Evolutionary conservation across 2,797 vertebrate genomes (phyloP).

Genomic region (Scomberomorus guttatus): DNA sequence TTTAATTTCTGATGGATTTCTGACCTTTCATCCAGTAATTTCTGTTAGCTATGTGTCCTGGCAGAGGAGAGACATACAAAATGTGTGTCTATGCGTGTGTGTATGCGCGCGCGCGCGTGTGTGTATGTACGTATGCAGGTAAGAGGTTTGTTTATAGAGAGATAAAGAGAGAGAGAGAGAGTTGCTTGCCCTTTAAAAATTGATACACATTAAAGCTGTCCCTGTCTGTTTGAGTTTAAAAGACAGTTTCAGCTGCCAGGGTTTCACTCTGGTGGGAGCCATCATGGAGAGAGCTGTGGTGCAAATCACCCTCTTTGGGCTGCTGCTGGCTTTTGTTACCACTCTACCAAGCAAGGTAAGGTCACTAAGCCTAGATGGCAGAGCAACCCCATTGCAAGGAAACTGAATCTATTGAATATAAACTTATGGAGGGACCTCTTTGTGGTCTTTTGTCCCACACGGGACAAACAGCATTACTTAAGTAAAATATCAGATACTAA

Average conservation of each 20-base stretch:
- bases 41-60: background rate
- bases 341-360: slow-evolving; percentile 68
- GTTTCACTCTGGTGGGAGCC: slow-evolving; percentile 24
- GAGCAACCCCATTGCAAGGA: background rate
- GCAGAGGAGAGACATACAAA: too few relatives aligned
- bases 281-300: slow-evolving; percentile 69
- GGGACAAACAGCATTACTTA: too few relatives aligned
- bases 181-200: slow-evolving; percentile 34
- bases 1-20: background rate
- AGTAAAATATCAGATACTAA: too few relatives aligned
- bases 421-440: too few relatives aligned
- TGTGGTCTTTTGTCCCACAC: too few relatives aligned
- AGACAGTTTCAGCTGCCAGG: slow-evolving; percentile 14
- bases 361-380: background rate
- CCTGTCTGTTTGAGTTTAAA: slow-evolving; percentile 59
- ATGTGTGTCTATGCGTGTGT: background rate
- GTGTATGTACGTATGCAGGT: background rate
- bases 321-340: slow-evolving; percentile 68
- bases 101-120: background rate
- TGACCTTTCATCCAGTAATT: background rate
- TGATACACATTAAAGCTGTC: background rate
- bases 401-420: background rate
- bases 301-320: slow-evolving; percentile 59
- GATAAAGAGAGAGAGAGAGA: background rate
- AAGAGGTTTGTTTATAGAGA: too few relatives aligned